phyloP scores from a whole-genome alignment of 2,113 vertebrate species.

The Sinocyclocheilus maitianheensis region DNA sequence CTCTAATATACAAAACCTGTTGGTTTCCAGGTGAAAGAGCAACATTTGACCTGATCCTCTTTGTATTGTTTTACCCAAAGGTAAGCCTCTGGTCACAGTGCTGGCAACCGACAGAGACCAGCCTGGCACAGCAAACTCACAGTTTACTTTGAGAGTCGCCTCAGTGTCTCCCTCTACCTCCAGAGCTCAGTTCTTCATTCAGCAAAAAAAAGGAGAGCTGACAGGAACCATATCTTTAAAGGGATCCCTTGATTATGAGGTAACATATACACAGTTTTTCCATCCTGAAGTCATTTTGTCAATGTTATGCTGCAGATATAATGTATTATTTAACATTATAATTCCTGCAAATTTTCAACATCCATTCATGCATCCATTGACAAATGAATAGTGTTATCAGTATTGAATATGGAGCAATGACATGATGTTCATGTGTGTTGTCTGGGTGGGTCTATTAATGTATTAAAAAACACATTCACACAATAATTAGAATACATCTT shows the following conservation, averaged over 20 bases:
- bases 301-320: background rate
- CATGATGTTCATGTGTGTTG: no score
- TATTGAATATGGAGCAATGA: no score
- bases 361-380: no score
- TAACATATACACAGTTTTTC: slow-evolving; percentile 38
- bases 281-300: background rate
- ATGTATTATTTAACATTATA: no score
- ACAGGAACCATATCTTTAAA: slow-evolving; percentile 64
- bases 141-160: slow-evolving; percentile 55
- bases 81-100: slow-evolving; percentile 31
- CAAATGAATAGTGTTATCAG: no score
- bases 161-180: slow-evolving; percentile 59
- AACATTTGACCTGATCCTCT: background rate
- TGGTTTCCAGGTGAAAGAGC: background rate
- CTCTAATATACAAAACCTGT: background rate
- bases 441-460: no score
- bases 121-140: background rate
- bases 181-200: slow-evolving; percentile 64
- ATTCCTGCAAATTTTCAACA: no score
- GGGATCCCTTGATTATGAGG: slow-evolving; percentile 73
- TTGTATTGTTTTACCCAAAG: slow-evolving; percentile 1
- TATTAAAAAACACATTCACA: no score
- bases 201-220: fast-evolving
- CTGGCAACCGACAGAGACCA: slow-evolving; percentile 1
- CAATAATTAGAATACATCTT: no score